Evolutionary conservation across 2,888 invertebrate genomes (phyloP).

Genomic region (Mesoligia furuncula): DNA sequence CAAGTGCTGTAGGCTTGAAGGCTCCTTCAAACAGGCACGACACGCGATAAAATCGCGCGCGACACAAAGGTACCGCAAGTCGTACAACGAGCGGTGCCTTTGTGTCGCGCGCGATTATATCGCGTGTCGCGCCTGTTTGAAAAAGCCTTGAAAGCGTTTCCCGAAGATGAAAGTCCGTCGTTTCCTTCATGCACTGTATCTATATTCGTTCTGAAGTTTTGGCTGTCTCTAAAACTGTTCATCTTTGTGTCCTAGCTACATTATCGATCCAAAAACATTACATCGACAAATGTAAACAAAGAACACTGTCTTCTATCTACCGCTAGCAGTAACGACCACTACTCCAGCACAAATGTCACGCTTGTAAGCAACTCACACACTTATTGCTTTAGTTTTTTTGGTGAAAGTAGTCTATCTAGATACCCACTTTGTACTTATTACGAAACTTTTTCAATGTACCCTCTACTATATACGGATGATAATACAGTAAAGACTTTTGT

Average conservation of each 20-base stretch:
- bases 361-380: slow-evolving; percentile 22
- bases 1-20: not conserved
- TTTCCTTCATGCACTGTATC: not conserved
- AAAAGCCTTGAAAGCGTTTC: not conserved
- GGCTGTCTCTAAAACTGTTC: not conserved
- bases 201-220: no score
- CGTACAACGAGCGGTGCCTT: no score
- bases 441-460: slow-evolving; percentile 26
- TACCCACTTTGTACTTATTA: slow-evolving; percentile 12
- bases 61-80: no score
- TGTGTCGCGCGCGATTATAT: no score
- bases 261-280: not conserved
- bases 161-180: not conserved
- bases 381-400: slow-evolving; percentile 38
- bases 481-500: slow-evolving; percentile 9
- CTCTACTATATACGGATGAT: not conserved
- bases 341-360: slow-evolving; percentile 27
- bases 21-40: no score
- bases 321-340: slow-evolving; percentile 14
- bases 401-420: slow-evolving; percentile 4
- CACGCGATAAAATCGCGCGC: no score
- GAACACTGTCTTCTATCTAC: not conserved
- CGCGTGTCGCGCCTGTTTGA: no score
- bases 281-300: slow-evolving; percentile 18
- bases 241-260: not conserved